Evolutionary conservation across 2,888 invertebrate species (phyloP), one percentile per base, ranked within the genome.

Genomic region (Adelognathus sp.): DNA sequence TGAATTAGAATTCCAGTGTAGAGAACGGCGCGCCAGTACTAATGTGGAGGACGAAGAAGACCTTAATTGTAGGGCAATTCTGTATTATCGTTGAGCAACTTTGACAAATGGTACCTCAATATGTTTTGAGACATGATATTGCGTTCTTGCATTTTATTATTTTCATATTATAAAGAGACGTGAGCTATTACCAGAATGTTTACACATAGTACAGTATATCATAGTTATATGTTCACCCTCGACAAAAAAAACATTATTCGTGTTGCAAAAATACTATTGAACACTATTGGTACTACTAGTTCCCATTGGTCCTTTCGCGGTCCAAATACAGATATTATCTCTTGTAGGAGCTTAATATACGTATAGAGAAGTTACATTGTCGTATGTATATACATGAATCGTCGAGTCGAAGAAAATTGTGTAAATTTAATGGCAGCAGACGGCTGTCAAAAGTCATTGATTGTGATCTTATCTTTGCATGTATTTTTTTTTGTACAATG

Each of bases 61-160:
- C 46, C 33, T 33, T 31, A 7, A 18, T 50, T 77, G 58, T 58
- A 61, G 73, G 67, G 67, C 73, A 67, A 77, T 74, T 66, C 18
- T 78, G 63, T 75, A 78, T 78, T 78, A 63, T 54, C 24, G 24
- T 63, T 14, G 31, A 56, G 31, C 14, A 41, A 70, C 46, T 41
- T 41, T 50, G 36, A 29, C n/a, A 58, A 54, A 46, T 69, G 69
- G 29, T 36, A 50, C 60, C 58, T 54, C 39, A 33, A 63, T 41
- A 29, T 14, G 18, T 44, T 31, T 16, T 29, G 27, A 50, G 31
- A 50, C 14, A 33, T 64, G 24, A 39, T 52, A 66, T 39, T 9
- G 66, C 52, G 36, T 27, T 39, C 24, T 66, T 14, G 7, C 11
- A 18, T 27, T 14, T 66, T 33, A 3, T 66, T 52, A 5, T 31